Percentiles rank a stretch among this genome's conserved stretches.
Conservation (phyloP, 1,140 invertebrate genomes). For the Meloidogyne floridensis region DNA sequence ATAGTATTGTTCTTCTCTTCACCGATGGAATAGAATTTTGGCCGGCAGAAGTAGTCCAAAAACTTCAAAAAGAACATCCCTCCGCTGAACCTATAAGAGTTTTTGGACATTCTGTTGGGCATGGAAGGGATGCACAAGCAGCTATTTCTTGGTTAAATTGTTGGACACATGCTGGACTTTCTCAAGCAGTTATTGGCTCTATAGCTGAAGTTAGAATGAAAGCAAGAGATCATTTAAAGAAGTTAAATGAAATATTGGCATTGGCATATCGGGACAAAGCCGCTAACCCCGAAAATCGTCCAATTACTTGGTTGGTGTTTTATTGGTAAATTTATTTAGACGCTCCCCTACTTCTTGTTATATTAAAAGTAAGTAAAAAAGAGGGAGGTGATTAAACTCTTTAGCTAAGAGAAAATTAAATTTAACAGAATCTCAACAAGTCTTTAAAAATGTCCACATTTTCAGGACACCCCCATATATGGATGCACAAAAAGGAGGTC, state of each 20-base stretch:
- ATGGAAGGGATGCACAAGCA: slow-evolving; percentile 55
- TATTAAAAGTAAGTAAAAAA: too few species aligned
- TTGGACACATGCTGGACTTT: slow-evolving; percentile 40
- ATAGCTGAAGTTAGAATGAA: slow-evolving; percentile 59
- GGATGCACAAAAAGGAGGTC: slow-evolving; percentile 58
- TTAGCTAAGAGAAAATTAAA: too few species aligned
- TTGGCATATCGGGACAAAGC: slow-evolving; percentile 33
- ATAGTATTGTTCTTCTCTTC: slow-evolving; percentile 60
- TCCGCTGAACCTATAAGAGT: slow-evolving; percentile 48
- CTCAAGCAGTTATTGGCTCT: slow-evolving; percentile 49
- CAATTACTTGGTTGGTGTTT: slow-evolving; percentile 40
- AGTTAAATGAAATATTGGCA: slow-evolving; percentile 47
- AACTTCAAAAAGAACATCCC: background rate
- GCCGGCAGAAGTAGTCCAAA: slow-evolving; percentile 52
- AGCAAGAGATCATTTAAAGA: slow-evolving; percentile 49
- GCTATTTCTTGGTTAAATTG: slow-evolving; percentile 55
- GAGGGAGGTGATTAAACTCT: too few species aligned
- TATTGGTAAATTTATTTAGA: too few species aligned
- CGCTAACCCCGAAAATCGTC: slow-evolving; percentile 37
- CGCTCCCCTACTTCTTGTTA: too few species aligned
- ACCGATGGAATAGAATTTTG: slow-evolving; percentile 65
- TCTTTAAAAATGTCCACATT: too few species aligned
- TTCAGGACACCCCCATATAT: slow-evolving; percentile 55
- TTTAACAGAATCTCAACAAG: too few species aligned
- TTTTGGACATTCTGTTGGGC: slow-evolving; percentile 63